Evolutionary conservation across 2,797 vertebrate species (phyloP).

Genomic region (Gambelia wislizenii): DNA sequence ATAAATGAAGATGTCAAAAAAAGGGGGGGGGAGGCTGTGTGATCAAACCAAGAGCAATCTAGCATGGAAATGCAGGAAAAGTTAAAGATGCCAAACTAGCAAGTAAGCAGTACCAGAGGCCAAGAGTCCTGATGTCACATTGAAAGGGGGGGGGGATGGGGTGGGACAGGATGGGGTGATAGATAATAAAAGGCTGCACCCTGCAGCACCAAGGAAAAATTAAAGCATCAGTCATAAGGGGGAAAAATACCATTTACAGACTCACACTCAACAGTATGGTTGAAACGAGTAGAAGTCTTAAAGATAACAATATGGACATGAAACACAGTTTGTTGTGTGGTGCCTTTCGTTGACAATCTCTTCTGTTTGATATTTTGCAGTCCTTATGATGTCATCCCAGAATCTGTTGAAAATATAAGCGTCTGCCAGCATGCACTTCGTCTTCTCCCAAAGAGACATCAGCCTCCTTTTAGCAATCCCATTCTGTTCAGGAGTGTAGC

Average conservation of each 20-base stretch:
- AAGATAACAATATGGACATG: not conserved
- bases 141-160: not conserved
- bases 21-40: slow-evolving; percentile 2
- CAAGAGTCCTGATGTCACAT: not conserved
- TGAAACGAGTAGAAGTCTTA: not conserved
- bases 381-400: too few species aligned
- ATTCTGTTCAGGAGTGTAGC: too few species aligned
- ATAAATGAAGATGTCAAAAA: slow-evolving; percentile 29
- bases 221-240: not conserved
- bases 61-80: not conserved
- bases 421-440: too few species aligned
- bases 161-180: not conserved
- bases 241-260: not conserved
- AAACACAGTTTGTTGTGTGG: too few species aligned
- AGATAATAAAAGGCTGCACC: not conserved
- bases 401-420: too few species aligned
- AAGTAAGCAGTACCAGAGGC: slow-evolving; percentile 9
- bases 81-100: not conserved
- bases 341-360: too few species aligned
- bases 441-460: too few species aligned
- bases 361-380: too few species aligned
- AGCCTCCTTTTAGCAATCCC: too few species aligned
- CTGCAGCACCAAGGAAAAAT: slow-evolving; percentile 5
- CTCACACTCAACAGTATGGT: not conserved
- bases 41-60: slow-evolving; percentile 33